Evolutionary conservation across 2,797 vertebrate genomes (phyloP).

Genomic region (Staurois parvus): DNA sequence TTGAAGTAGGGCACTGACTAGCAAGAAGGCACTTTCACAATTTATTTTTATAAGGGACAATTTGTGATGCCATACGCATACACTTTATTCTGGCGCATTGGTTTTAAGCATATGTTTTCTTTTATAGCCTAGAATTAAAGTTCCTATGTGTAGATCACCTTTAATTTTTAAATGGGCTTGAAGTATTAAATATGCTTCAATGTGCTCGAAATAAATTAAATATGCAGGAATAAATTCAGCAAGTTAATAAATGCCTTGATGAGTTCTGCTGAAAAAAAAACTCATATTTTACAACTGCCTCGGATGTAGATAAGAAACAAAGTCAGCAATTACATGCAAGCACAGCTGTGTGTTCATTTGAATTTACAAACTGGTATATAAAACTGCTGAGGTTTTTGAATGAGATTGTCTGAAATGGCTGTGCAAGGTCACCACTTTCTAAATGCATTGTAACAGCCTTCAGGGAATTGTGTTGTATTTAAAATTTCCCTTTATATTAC

Average conservation of each 20-base stretch:
- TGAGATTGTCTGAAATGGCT: constrained; percentile 30
- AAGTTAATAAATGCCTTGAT: not conserved
- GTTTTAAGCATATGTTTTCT: not conserved
- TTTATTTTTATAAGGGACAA: too few relatives aligned
- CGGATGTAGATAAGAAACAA: constrained; percentile 12
- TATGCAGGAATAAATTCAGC: constrained; percentile 21
- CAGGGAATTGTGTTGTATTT: constrained; percentile 25
- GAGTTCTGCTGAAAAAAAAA: constrained; percentile 29
- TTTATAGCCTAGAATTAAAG: not conserved
- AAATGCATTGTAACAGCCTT: constrained; percentile 6
- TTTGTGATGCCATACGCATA: too few relatives aligned
- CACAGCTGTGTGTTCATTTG: constrained; percentile 50
- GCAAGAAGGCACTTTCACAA: too few relatives aligned
- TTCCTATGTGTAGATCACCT: not conserved
- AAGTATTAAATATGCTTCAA: not conserved
- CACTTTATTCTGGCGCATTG: too few relatives aligned
- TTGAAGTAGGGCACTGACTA: too few relatives aligned
- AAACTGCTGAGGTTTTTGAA: constrained; percentile 55
- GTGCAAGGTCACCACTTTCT: constrained; percentile 39
- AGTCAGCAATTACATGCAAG: constrained; percentile 41
- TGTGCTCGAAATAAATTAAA: not conserved
- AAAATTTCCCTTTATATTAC: not conserved
- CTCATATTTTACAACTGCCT: not conserved
- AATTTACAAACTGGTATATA: constrained; percentile 38
- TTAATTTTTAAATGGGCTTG: not conserved